Evolutionary conservation across 1,140 invertebrate species (phyloP).

Genomic region (Trypoxylus dichotomus): DNA sequence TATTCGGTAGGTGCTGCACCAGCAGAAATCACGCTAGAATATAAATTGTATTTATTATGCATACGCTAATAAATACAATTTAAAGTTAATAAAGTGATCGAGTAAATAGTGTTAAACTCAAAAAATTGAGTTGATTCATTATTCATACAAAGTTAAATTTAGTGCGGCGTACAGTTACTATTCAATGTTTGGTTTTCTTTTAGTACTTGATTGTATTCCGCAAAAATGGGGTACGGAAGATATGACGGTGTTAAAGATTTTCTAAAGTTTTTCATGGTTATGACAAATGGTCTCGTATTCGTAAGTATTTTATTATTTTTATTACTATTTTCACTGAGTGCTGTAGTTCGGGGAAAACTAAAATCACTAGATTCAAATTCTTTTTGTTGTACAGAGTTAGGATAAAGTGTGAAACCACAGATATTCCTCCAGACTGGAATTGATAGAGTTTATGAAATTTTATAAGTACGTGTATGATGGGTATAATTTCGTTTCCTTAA

Average conservation of each 20-base stretch:
- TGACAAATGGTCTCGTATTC: slow-evolving; percentile 83
- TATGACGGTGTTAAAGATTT: slow-evolving; percentile 78
- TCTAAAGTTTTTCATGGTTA: slow-evolving; percentile 83
- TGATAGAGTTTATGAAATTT: too few species aligned
- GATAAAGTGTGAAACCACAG: too few species aligned
- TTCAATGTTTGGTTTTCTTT: neutral
- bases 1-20: neutral
- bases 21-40: neutral
- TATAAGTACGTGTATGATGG: too few species aligned
- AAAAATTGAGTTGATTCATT: neutral
- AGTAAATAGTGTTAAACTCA: neutral
- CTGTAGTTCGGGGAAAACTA: too few species aligned
- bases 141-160: neutral
- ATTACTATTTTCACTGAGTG: neutral
- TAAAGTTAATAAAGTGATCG: too few species aligned
- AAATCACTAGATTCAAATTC: too few species aligned
- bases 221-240: slow-evolving; percentile 43
- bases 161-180: neutral
- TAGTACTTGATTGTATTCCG: neutral
- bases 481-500: too few species aligned
- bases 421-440: too few species aligned
- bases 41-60: neutral
- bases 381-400: too few species aligned
- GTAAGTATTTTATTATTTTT: slow-evolving; percentile 64
- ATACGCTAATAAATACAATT: neutral